Conservation (phyloP, 2,888 invertebrate species). For the Cephonodes hylas region DNA sequence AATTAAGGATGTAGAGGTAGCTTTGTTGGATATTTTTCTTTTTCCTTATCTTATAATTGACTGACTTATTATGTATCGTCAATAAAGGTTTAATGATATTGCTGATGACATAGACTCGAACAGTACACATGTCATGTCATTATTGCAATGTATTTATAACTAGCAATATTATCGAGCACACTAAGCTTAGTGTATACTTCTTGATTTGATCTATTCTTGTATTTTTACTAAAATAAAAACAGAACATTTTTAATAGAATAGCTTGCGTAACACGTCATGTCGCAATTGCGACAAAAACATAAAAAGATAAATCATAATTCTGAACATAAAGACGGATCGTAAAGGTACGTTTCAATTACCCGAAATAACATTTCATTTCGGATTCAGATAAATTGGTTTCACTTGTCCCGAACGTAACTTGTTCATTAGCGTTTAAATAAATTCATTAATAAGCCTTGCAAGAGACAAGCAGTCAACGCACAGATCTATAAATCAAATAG, state of each 20-base stretch:
- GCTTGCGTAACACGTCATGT: not conserved
- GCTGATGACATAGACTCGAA: too few species aligned
- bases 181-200: too few species aligned
- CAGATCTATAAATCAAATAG: constrained; percentile 80
- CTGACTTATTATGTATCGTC: too few species aligned
- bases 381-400: constrained; percentile 72
- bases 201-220: too few species aligned
- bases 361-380: constrained; percentile 62
- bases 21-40: not conserved
- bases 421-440: constrained; percentile 81
- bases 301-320: constrained; percentile 3
- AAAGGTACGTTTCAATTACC: constrained; percentile 33
- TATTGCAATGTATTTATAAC: not conserved
- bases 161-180: not conserved
- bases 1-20: too few species aligned
- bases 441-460: constrained; percentile 75
- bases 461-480: constrained; percentile 75
- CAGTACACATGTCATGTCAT: too few species aligned
- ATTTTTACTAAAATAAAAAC: not conserved
- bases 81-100: too few species aligned
- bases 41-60: not conserved
- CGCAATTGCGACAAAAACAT: not conserved
- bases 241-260: not conserved
- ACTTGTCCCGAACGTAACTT: constrained; percentile 76
- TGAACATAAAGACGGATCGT: constrained; percentile 17